Conservation (phyloP, 1,140 invertebrate genomes). For the Battus philenor region DNA sequence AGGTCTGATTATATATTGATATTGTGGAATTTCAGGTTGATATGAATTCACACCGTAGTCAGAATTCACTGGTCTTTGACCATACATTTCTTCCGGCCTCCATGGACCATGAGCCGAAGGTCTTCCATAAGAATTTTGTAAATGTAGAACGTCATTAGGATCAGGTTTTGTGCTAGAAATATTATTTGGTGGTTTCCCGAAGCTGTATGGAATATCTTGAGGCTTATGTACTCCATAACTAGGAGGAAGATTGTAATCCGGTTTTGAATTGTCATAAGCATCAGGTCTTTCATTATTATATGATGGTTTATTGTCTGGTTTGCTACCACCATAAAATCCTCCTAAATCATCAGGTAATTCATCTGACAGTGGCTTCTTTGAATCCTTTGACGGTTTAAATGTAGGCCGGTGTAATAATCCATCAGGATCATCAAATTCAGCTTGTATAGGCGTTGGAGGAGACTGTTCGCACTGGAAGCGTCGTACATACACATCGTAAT, state of each 20-base stretch:
- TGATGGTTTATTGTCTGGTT: constrained; percentile 29
- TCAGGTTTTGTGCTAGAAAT: constrained; percentile 31
- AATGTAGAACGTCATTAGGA: constrained; percentile 40
- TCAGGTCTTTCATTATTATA: constrained; percentile 51
- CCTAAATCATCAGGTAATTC: constrained; percentile 31
- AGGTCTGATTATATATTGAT: constrained; percentile 53
- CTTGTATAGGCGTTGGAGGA: constrained; percentile 47
- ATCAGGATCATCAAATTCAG: constrained; percentile 37
- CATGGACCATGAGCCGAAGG: constrained; percentile 26
- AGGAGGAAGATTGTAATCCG: constrained; percentile 45
- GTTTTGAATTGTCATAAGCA: constrained; percentile 40
- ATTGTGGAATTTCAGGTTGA: constrained; percentile 40
- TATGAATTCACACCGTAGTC: constrained; percentile 21
- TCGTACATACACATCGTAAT: constrained; percentile 59
- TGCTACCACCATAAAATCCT: constrained; percentile 31
- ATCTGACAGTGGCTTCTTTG: constrained; percentile 39
- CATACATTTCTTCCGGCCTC: constrained; percentile 47
- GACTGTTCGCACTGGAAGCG: constrained; percentile 55
- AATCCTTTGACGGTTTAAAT: constrained; percentile 46
- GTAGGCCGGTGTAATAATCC: constrained; percentile 42
- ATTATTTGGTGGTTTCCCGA: constrained; percentile 34
- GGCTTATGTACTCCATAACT: constrained; percentile 56
- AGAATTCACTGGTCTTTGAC: constrained; percentile 34
- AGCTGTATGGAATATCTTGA: constrained; percentile 46
- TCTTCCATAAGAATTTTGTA: constrained; percentile 33